Evolutionary conservation across 1,140 invertebrate species (phyloP), one percentile per base, ranked within the genome.

Genomic region (Leptopilina clavipes): DNA sequence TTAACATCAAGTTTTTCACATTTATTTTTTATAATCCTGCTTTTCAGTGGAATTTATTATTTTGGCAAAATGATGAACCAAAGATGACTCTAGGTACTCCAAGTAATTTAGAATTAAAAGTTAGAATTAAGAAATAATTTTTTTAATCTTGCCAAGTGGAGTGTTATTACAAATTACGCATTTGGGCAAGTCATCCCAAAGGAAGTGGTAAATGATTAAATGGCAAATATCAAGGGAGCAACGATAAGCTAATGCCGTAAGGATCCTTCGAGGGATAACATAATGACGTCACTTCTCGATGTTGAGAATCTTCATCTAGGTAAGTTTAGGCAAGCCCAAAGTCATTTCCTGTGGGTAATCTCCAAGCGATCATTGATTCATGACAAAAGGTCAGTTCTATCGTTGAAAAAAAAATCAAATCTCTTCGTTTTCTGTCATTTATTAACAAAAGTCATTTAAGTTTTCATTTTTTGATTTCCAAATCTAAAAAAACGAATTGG

Each of bases 241-340:
- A 31, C 12, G 25, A 65, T 65, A 37, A 65, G 59, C 59, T 65
- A 65, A 65, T 65, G 59, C 59, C 11, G 59, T 22, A 65, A 65
- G 59, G 59, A 65, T 65, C 59, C 22, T 65, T 65, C 6, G 3
- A 65, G 59, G 59, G 59, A 65, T 65, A 65, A 65, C 59, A 31
- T 65, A 31, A 65, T 65, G 59, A 65, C 25, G 22, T 65, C 59
- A 14, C 37, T 40, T n/a, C 22, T 65, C 5, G 25, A 31, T 22
- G 59, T 65, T 8, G 22, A 65, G 25, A 7, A 65, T 37, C 59
- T 65, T 37, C 25, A 37, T 25, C 59, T 3, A 65, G 12, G 25
- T 9, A 65, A 65, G 25, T 65, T 65, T 65, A 37, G 25, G 59
- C 12, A 65, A 11, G 0, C 56, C 25, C 56, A 59, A 59, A 65